A percentile compares a stretch with the other conserved stretches of the same genome.
Evolutionary conservation across 2,888 invertebrate species (phyloP).

Genomic region (Tanypteryx hageni): DNA sequence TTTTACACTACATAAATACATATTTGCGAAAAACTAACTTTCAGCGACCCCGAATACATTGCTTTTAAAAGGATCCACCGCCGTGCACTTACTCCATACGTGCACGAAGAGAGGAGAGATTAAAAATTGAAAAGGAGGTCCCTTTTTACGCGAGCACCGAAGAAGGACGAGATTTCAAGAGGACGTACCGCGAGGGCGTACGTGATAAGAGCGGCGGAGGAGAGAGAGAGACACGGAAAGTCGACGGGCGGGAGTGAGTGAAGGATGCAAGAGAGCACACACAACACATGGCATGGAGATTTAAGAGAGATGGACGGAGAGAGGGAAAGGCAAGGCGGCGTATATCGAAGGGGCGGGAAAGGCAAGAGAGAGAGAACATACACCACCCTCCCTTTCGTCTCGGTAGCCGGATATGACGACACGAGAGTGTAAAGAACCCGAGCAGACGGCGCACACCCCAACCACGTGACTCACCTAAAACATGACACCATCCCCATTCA

Average conservation of each 20-base stretch:
- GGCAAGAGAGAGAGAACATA: not conserved
- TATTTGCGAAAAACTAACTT: too few relatives aligned
- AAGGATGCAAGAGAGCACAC: not conserved
- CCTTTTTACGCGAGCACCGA: not conserved
- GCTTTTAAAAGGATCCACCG: too few relatives aligned
- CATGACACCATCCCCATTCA: slow-evolving; percentile 56
- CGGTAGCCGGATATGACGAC: slow-evolving; percentile 58
- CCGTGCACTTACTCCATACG: too few relatives aligned
- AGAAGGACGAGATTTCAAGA: not conserved
- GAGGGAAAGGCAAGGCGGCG: not conserved
- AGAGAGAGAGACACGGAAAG: not conserved
- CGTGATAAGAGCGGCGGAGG: not conserved
- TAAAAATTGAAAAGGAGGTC: slow-evolving; percentile 4
- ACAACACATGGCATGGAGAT: not conserved
- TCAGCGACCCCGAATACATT: too few relatives aligned
- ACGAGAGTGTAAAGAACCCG: slow-evolving; percentile 42
- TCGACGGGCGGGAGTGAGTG: not conserved
- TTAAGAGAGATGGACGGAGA: not conserved
- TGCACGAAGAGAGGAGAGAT: not conserved
- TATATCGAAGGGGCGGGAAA: not conserved
- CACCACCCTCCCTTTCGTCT: not conserved
- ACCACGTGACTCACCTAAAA: slow-evolving; percentile 64
- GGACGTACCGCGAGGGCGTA: not conserved
- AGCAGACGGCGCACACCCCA: slow-evolving; percentile 57
- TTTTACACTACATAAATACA: too few relatives aligned